These are phyloP conservation scores for Bradynema listronoti DNA, from an alignment of 1,140 invertebrate genomes.

Conservation along the genomic window DNA sequence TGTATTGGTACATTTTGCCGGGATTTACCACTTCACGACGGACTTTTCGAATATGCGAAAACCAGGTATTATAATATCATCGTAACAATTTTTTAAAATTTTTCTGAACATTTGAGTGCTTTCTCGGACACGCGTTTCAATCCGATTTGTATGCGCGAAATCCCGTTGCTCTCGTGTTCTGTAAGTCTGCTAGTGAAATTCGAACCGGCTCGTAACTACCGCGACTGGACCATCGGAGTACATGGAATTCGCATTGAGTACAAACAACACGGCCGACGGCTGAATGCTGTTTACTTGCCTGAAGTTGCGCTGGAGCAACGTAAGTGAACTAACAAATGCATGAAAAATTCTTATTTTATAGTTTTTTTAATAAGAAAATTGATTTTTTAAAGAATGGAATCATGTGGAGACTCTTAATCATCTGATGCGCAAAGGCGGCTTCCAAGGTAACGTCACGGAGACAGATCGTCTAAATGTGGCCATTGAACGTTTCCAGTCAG, in stretches of 20 bases:
- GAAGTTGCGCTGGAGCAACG: slow-evolving; percentile 95
- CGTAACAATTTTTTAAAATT: slow-evolving; percentile 2
- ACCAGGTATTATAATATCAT: slow-evolving; percentile 41
- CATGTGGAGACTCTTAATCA: slow-evolving; percentile 95
- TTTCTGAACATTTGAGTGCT: slow-evolving; percentile 67
- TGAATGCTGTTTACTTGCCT: slow-evolving; percentile 93
- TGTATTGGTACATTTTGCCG: slow-evolving; percentile 63
- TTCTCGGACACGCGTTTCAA: slow-evolving; percentile 93
- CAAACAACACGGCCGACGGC: slow-evolving; percentile 81
- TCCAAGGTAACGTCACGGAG: slow-evolving; percentile 79
- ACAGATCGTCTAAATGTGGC: slow-evolving; percentile 79
- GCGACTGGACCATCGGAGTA: slow-evolving; percentile 92
- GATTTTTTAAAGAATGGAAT: slow-evolving; percentile 73
- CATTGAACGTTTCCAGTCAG: slow-evolving; percentile 86
- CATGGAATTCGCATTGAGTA: slow-evolving; percentile 98
- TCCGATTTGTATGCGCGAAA: slow-evolving; percentile 86
- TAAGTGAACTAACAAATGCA: too few relatives aligned
- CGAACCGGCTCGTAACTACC: slow-evolving; percentile 84
- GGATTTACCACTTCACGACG: slow-evolving; percentile 59
- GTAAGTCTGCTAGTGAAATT: slow-evolving; percentile 90
- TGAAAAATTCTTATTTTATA: too few relatives aligned
- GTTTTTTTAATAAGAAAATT: slow-evolving; percentile 1
- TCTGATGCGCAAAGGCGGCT: slow-evolving; percentile 88
- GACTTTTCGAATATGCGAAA: slow-evolving; percentile 62
- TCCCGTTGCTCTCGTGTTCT: slow-evolving; percentile 81